phyloP scores from a whole-genome alignment of 2,797 vertebrate genomes.

The Nyctibius grandis region DNA sequence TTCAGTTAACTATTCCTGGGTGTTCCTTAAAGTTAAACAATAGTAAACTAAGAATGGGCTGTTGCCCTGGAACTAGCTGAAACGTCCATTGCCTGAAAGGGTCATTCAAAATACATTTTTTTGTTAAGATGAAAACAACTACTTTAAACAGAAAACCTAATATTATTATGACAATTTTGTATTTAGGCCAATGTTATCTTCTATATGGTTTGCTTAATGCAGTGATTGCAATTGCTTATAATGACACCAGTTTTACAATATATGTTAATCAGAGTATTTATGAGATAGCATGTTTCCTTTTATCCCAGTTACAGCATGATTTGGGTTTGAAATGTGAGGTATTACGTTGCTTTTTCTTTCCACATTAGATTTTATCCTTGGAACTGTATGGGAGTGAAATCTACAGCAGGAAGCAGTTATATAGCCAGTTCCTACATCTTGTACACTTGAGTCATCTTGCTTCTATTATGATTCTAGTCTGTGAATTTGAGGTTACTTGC shows the following conservation, averaged over 20 bases:
- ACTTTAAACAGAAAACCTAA: neutral
- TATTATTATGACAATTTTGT: neutral
- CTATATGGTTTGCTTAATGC: neutral
- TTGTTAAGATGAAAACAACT: neutral
- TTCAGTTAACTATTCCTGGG: neutral
- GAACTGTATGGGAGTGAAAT: neutral
- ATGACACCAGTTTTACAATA: neutral
- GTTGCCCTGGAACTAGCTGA: neutral
- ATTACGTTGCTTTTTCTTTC: neutral
- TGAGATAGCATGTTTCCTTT: neutral
- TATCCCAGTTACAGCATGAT: neutral
- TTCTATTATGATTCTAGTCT: constrained; percentile 33
- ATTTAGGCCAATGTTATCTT: neutral
- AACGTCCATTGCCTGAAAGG: neutral
- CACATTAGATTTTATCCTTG: constrained; percentile 42
- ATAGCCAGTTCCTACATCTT: neutral
- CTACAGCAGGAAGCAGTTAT: constrained; percentile 31
- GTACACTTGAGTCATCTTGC: neutral
- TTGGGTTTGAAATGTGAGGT: neutral
- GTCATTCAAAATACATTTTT: neutral
- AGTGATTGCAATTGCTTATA: neutral
- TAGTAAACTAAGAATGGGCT: neutral
- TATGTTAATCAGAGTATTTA: neutral
- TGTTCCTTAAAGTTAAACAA: neutral
- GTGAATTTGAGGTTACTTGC: constrained; percentile 12